Evolutionary conservation across 2,113 vertebrate species (phyloP).

Genomic region (Festucalex cinctus): DNA sequence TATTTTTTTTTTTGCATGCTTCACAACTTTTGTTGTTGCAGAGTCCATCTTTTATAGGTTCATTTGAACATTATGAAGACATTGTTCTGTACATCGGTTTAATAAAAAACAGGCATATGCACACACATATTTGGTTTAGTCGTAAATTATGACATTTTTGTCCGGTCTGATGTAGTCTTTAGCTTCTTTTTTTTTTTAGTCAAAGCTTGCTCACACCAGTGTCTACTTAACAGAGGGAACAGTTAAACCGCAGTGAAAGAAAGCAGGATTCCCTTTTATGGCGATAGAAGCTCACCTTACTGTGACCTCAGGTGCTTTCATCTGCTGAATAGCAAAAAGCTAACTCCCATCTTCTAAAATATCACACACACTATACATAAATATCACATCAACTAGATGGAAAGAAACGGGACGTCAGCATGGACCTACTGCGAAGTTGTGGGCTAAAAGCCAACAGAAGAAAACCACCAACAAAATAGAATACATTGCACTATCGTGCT

Average conservation of each 20-base stretch:
- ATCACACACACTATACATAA: background rate
- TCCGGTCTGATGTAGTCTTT: background rate
- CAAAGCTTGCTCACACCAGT: background rate
- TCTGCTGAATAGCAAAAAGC: background rate
- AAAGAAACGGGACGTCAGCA: background rate
- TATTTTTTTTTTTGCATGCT: no score
- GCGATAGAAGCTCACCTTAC: background rate
- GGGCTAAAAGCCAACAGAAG: background rate
- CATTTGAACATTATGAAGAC: no score
- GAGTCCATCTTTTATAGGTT: no score
- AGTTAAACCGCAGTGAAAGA: slow-evolving; percentile 2
- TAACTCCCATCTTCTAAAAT: background rate
- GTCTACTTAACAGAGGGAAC: background rate
- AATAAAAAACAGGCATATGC: no score
- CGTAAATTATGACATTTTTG: no score
- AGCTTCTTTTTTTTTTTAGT: background rate
- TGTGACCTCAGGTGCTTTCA: background rate
- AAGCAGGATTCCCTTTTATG: slow-evolving; percentile 17
- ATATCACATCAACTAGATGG: slow-evolving; percentile 6
- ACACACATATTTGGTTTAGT: no score
- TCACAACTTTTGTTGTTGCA: no score
- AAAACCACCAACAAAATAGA: background rate
- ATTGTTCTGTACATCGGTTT: no score
- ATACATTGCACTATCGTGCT: background rate
- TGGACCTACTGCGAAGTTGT: background rate